Evolutionary conservation across 2,797 vertebrate species (phyloP).

Genomic region (Sylvilagus floridanus): DNA sequence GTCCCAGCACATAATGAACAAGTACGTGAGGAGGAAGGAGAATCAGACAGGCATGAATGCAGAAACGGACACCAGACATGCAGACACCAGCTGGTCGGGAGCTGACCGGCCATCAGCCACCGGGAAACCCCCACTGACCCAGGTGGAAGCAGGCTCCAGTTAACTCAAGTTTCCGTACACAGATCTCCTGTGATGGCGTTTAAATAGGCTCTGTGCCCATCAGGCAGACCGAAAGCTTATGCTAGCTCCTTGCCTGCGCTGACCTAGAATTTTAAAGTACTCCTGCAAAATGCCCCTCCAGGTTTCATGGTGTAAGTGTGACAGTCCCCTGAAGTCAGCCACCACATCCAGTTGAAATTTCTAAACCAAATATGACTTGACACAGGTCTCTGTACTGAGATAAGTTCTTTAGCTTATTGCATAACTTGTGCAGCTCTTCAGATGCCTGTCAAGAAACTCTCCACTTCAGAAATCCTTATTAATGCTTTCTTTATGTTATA

Average conservation of each 20-base stretch:
- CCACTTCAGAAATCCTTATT: conserved; percentile 51
- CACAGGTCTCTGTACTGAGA: not conserved
- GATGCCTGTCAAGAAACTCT: conserved; percentile 22
- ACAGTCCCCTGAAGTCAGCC: not conserved
- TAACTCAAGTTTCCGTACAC: not conserved
- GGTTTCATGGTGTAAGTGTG: not conserved
- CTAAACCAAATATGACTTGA: conserved; percentile 25
- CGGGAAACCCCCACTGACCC: not conserved
- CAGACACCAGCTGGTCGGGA: not conserved
- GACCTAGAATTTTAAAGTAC: conserved; percentile 10
- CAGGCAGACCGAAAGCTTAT: not conserved
- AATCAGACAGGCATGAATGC: not conserved
- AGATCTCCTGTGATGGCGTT: not conserved
- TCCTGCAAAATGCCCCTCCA: conserved; percentile 22
- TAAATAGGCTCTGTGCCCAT: not conserved
- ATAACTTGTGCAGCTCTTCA: conserved; percentile 28
- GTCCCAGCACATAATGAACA: not conserved
- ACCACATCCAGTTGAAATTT: not conserved
- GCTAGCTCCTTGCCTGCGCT: not conserved
- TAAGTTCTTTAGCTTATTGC: conserved; percentile 21
- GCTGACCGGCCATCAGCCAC: not conserved
- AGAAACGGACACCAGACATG: not conserved
- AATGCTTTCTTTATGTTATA: conserved; percentile 40
- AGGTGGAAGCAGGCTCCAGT: not conserved
- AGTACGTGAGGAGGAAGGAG: not conserved